A percentile compares a stretch with the other conserved stretches of the same genome.
Conservation (phyloP, 2,797 vertebrate genomes). For the Enteromius paludinosus region DNA sequence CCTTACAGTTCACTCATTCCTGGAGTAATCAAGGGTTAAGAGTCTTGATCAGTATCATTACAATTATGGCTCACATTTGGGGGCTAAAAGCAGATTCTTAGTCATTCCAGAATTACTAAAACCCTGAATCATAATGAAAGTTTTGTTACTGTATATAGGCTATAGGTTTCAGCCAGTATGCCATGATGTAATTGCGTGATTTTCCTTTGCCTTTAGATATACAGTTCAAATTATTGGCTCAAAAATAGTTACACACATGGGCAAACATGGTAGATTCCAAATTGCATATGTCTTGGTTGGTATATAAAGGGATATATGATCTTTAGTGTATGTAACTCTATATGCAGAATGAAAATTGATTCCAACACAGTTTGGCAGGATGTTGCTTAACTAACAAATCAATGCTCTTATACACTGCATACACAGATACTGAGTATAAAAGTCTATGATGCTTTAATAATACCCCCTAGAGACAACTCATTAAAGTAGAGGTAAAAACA, state of each 20-base stretch:
- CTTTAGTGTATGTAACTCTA: too few relatives aligned
- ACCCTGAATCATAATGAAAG: not conserved
- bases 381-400: not conserved
- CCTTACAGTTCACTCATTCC: not conserved
- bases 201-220: not conserved
- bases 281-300: not conserved
- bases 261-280: not conserved
- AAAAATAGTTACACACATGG: not conserved
- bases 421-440: not conserved
- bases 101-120: not conserved
- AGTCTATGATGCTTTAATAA: not conserved
- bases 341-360: not conserved
- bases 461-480: not conserved
- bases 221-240: not conserved
- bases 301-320: too few relatives aligned
- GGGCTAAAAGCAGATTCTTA: not conserved
- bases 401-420: not conserved
- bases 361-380: not conserved
- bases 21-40: not conserved
- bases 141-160: too few relatives aligned
- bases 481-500: not conserved
- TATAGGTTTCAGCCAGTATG: not conserved
- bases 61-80: not conserved
- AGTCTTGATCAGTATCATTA: not conserved
- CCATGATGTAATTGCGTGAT: not conserved